Base-by-base conservation (phyloP, 2,113 vertebrate genomes). In the Eonycteris spelaea region DNA sequence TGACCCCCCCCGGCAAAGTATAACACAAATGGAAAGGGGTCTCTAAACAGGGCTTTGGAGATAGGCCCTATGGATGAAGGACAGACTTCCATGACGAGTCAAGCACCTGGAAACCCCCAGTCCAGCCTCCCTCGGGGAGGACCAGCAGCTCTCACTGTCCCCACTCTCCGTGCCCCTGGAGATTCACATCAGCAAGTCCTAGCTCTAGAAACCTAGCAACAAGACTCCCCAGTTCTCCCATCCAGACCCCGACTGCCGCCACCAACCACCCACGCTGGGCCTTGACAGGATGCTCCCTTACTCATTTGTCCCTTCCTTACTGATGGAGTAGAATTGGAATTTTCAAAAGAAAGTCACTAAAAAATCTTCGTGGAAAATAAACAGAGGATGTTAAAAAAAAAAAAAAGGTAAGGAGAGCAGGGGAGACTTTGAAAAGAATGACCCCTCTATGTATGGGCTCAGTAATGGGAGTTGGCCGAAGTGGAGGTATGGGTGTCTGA, bases 281-380 rank as follows among this genome's bases (percentile, higher is more conserved):
- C 26, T 7, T 43, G 2, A 68, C 51, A 83, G n/a, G 40, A 75
- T 11, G 1, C 18, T 57, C 13, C 13, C 45, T 38, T 21, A 65
- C 45, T 93, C 71, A 18, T 48, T 45, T 43, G 35, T 8, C 51
- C 67, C 28, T 40, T 68, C 68, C 53, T 94, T 45, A 24, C 53
- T 91, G 45, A 24, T 7, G 18, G 22, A 61, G 24, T 4, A 38
- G 65, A 86, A 86, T 6, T 80, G 28, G n/a, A 59, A 94, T 95
- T 88, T 35, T 45, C 61, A 74, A 77, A 96, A 95, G 26, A 94
- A 90, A 40, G 59, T 71, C 63, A 79, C 26, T 75, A 68, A 91
- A 95, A 95, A 70, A 24, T 88, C 77, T 35, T 84, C 70, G 59
- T 11, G 35, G 51, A 89, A 88, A 79, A 74, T 40, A 48, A 90